Evolutionary conservation across 2,888 invertebrate genomes (phyloP), one percentile per base, ranked within the genome.

Genomic region (Amphipyra tragopoginis): DNA sequence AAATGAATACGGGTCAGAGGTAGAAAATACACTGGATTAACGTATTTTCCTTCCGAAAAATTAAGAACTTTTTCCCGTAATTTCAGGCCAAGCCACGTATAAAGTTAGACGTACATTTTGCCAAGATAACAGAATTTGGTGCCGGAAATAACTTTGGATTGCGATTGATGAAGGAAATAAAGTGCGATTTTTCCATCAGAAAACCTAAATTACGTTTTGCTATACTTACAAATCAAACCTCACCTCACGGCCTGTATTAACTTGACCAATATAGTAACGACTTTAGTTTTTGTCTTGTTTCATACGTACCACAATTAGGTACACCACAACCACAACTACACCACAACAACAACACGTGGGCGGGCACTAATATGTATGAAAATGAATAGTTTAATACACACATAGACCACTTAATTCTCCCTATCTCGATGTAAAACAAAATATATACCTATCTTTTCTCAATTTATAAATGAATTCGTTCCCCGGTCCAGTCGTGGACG

Each of bases 91-190:
- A 11, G n/a, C 26, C 11, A 21, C 36, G 9, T 33, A 10, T 11
- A 34, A 14, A 13, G 36, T 21, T 47, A 1, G 2, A 1, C 26
- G 56, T 43, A 55, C n/a, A 39, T 38, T 13, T 64, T 29, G 13
- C 14, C 9, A 42, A 64, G 2, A 33, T 44, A 47, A 53, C 36
- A 38, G 40, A 33, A 43, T 43, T 64, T 38, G 33, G 8, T 33
- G 8, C 8, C 38, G 64, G 42, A 48, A 43, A 48, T 49, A 48
- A 36, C 42, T 55, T 54, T 33, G n/a, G 9, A 65, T 44, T 38
- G 33, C 13, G 39, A 44, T 15, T 44, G 44, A 39, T 2, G 26
- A 49, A 29, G 29, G 15, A 34, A 49, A 56, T 33, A 42, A 34
- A 26, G 3, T 9, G 36, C 1, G 36, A 36, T 36, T 36, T 11